Evolutionary conservation across 2,797 vertebrate species (phyloP), one percentile per base, ranked within the genome.

Genomic region (Gymnothorax javanicus): DNA sequence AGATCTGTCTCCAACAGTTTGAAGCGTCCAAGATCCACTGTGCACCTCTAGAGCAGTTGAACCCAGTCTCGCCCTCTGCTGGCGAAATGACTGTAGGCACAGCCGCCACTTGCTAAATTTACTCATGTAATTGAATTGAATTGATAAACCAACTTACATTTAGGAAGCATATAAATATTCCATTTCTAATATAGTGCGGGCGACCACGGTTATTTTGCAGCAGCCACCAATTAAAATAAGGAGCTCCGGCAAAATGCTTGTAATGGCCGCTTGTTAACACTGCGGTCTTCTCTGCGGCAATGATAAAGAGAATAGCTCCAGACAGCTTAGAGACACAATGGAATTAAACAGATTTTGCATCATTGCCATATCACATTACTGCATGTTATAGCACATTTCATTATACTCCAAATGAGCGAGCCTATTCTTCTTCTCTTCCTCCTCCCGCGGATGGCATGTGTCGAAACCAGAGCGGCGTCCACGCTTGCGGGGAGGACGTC

Each of bases 311-410:
- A 81, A 81, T 81, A 43, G 50, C 77, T 11, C n/a, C 77, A 81
- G 77, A 56, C 77, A n/a, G 50, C 52, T 81, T 81, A 81, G 77
- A 56, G 50, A 81, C 77, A 56, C 77, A 81, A 81, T 56, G 77
- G 77, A 81, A 81, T 81, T 54, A 81, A 56, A 56, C 77, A 54
- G 77, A 81, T 56, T 56, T 81, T 27, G 23, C 77, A 56, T 81
- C 77, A 81, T 56, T 56, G 77, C 77, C 77, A 81, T 81, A 81
- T 81, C 52, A 56, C 77, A 81, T 81, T 81, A 77, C 73, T 7
- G 73, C 20, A n/a, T 52, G 77, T 81, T 81, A 81, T 56, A 23
- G 52, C 52, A n/a, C 23, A 81, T 87, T 58, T 84, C 57, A 59
- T 83, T 75, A 83, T 86, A 13, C 77, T 60, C 59, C 85, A 52